phyloP scores from a whole-genome alignment of 1,140 invertebrate species.

The Pristionchus pacificus region DNA sequence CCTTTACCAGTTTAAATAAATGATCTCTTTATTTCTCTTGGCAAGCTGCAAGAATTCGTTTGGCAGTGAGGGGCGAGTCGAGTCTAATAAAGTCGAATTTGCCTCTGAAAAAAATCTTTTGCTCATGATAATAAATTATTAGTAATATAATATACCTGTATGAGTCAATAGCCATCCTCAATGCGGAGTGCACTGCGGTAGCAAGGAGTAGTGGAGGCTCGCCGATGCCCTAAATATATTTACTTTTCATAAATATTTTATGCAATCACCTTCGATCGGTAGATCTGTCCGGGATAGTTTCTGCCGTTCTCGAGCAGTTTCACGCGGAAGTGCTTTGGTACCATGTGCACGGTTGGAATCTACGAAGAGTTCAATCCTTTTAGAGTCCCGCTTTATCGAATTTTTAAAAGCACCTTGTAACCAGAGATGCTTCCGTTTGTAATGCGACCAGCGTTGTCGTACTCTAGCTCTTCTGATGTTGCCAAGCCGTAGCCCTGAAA shows the following conservation, averaged over 20 bases:
- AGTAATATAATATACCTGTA: background rate
- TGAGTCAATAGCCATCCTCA: conserved; percentile 36
- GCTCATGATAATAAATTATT: background rate
- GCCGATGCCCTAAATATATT: conserved; percentile 43
- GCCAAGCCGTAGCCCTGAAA: conserved; percentile 40
- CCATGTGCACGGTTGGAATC: conserved; percentile 33
- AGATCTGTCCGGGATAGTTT: conserved; percentile 31
- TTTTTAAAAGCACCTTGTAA: conserved; percentile 1
- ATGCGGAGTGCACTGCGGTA: conserved; percentile 34
- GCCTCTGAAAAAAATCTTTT: background rate
- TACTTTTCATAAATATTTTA: background rate
- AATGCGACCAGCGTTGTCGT: conserved; percentile 23
- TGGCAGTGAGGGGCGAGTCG: background rate
- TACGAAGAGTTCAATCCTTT: conserved; percentile 11
- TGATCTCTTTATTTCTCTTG: background rate
- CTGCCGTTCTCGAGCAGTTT: conserved; percentile 36
- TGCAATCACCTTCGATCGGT: conserved; percentile 41
- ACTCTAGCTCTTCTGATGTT: conserved; percentile 43
- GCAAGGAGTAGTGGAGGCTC: conserved; percentile 45
- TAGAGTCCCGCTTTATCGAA: background rate
- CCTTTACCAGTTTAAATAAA: too few relatives aligned
- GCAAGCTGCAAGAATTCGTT: background rate
- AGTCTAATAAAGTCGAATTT: background rate
- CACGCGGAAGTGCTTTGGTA: conserved; percentile 40
- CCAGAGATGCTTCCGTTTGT: conserved; percentile 2